phyloP scores from a whole-genome alignment of 2,797 vertebrate genomes.

The Anableps anableps region DNA sequence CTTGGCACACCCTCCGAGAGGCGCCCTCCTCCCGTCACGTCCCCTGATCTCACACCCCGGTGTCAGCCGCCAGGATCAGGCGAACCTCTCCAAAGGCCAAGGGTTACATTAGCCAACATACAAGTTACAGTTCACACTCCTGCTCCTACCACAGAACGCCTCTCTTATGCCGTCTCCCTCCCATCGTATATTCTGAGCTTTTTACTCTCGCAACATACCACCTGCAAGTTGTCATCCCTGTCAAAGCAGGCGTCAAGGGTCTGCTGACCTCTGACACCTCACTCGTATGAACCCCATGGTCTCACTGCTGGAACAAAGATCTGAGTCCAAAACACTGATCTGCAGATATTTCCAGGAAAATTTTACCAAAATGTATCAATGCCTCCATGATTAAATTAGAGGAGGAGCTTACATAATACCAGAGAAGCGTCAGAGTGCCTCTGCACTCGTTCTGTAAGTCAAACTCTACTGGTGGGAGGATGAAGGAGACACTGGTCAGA shows the following conservation, averaged over 20 bases:
- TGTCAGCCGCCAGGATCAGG: constrained; percentile 83
- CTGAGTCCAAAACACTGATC: background rate
- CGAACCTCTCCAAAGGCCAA: constrained; percentile 73
- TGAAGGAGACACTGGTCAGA: background rate
- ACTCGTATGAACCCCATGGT: constrained; percentile 45
- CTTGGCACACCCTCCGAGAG: constrained; percentile 56
- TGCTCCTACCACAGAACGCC: constrained; percentile 74
- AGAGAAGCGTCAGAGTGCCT: background rate
- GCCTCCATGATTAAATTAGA: background rate
- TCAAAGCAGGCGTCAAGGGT: constrained; percentile 64
- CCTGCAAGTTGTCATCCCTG: constrained; percentile 56
- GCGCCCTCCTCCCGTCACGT: constrained; percentile 66
- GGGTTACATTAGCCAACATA: constrained; percentile 87
- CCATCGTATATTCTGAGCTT: constrained; percentile 7
- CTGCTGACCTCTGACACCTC: constrained; percentile 62
- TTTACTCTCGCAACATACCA: constrained; percentile 28
- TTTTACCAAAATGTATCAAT: background rate
- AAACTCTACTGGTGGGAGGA: background rate
- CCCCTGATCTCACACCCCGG: constrained; percentile 74
- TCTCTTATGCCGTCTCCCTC: constrained; percentile 24
- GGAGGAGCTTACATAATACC: background rate
- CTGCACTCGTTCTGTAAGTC: background rate
- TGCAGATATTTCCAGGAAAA: background rate
- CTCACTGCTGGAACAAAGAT: constrained; percentile 1
- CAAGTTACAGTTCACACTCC: constrained; percentile 78